Conservation (phyloP, 2,797 vertebrate genomes). For the Sebastes oblongus region DNA sequence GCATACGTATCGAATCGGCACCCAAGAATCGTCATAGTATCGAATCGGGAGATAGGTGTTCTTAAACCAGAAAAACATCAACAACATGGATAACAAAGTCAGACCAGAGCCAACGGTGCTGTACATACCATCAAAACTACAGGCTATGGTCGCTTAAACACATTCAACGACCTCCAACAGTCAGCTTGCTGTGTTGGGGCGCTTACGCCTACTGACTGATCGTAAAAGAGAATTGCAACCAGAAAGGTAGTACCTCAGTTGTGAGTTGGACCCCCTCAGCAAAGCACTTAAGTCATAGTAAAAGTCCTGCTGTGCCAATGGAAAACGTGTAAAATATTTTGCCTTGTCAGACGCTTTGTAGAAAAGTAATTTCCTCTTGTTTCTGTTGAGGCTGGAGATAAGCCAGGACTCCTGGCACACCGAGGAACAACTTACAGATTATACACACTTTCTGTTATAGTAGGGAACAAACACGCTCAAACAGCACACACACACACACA, state of each 20-base stretch:
- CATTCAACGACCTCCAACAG: neutral
- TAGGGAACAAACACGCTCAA: slow-evolving; percentile 14
- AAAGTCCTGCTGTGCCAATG: slow-evolving; percentile 52
- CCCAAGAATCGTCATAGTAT: too few relatives aligned
- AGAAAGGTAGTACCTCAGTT: slow-evolving; percentile 27
- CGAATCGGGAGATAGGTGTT: neutral
- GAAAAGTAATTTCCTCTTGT: slow-evolving; percentile 68
- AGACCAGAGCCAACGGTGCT: neutral
- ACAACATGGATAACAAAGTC: neutral
- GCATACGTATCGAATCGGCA: too few relatives aligned
- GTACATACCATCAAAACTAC: neutral
- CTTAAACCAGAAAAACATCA: neutral
- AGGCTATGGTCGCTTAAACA: neutral
- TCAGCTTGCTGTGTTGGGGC: neutral
- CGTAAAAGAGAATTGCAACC: slow-evolving; percentile 54
- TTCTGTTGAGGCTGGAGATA: slow-evolving; percentile 62
- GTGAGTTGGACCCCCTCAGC: slow-evolving; percentile 32
- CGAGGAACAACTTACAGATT: slow-evolving; percentile 41
- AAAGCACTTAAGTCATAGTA: slow-evolving; percentile 52
- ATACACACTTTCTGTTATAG: slow-evolving; percentile 35
- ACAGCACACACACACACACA: neutral
- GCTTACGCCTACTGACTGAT: slow-evolving; percentile 6
- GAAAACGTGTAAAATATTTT: slow-evolving; percentile 65
- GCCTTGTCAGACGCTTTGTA: slow-evolving; percentile 67
- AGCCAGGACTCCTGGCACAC: slow-evolving; percentile 45